phyloP scores from a whole-genome alignment of 92 coral and sea anemone species.

The Meandrina meandrites region DNA sequence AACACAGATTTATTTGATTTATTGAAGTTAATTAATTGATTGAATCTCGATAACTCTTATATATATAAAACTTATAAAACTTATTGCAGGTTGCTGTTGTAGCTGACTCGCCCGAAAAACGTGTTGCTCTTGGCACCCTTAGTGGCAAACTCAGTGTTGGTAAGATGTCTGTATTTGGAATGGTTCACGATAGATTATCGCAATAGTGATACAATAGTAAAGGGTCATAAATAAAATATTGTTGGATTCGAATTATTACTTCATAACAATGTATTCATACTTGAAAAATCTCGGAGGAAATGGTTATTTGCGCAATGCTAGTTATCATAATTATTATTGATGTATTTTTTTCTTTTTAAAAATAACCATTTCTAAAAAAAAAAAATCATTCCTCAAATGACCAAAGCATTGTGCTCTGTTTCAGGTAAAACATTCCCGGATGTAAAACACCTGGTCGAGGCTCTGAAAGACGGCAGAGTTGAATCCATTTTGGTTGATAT shows the following conservation, averaged over 20 bases:
- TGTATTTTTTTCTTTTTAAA: no score
- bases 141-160: conserved; percentile 37
- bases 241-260: not conserved
- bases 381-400: no score
- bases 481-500: conserved; percentile 32
- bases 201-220: no score
- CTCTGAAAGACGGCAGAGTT: conserved; percentile 19
- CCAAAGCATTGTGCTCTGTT: not conserved
- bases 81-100: conserved; percentile 53
- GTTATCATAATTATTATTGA: no score
- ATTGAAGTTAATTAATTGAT: no score
- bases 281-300: no score
- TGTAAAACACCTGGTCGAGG: conserved; percentile 27
- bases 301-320: no score
- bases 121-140: conserved; percentile 31
- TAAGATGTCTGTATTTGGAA: not conserved
- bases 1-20: no score
- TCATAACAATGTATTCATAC: not conserved
- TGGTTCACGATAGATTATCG: not conserved
- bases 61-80: no score
- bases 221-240: no score
- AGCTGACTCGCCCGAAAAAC: conserved; percentile 40
- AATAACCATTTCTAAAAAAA: no score
- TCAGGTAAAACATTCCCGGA: conserved; percentile 30
- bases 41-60: no score